Evolutionary conservation across 1,140 invertebrate species (phyloP).

Genomic region (Ylistrum balloti): DNA sequence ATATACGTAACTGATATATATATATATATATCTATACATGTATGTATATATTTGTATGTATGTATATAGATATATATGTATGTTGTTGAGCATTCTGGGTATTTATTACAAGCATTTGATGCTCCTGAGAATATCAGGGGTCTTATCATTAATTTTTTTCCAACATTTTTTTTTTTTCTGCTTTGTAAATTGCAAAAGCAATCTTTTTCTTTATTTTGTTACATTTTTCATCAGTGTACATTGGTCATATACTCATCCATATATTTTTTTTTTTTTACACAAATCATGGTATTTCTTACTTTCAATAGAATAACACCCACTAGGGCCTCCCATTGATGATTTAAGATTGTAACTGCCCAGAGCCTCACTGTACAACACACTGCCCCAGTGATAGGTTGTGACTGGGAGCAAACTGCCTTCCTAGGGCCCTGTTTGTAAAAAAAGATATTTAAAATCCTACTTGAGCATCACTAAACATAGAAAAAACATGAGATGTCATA

Average conservation of each 20-base stretch:
- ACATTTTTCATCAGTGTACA: conserved; percentile 37
- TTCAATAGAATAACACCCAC: neutral
- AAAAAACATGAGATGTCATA: neutral
- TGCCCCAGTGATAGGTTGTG: neutral
- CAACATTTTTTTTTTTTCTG: conserved; percentile 13
- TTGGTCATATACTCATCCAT: no score
- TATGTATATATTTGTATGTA: neutral
- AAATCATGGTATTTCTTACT: neutral
- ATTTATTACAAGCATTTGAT: conserved; percentile 45
- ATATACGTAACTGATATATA: neutral
- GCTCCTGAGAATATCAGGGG: neutral
- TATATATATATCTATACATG: neutral
- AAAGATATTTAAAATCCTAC: neutral
- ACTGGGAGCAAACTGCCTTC: neutral
- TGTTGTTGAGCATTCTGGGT: conserved; percentile 46
- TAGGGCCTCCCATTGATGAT: neutral
- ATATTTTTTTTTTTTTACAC: neutral
- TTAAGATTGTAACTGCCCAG: neutral
- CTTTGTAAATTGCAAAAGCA: conserved; percentile 40
- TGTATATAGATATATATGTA: neutral
- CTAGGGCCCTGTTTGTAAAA: neutral
- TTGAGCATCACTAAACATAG: neutral
- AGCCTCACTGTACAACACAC: neutral
- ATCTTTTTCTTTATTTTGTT: neutral
- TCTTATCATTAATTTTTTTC: neutral